These are phyloP conservation scores for Drosophila nannoptera DNA, from an alignment of 1,140 invertebrate species.

Conservation along the genomic window DNA sequence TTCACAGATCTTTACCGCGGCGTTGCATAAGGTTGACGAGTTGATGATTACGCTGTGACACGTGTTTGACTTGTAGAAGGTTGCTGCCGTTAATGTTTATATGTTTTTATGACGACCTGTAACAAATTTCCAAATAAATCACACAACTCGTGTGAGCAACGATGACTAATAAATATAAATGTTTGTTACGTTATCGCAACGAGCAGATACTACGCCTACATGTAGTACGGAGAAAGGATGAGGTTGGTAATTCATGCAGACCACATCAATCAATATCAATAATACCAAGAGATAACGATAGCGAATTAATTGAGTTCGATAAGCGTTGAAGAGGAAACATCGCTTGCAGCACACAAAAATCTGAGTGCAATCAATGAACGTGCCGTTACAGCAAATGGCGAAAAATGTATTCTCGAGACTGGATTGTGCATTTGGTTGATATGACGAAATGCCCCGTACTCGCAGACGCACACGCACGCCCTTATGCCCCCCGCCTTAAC, in stretches of 20 bases:
- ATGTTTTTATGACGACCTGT: too few relatives aligned
- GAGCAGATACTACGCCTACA: neutral
- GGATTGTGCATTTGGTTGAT: slow-evolving; percentile 4
- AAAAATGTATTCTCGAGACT: slow-evolving; percentile 32
- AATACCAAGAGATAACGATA: slow-evolving; percentile 26
- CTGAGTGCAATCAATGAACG: slow-evolving; percentile 26
- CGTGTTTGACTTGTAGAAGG: too few relatives aligned
- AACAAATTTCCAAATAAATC: too few relatives aligned
- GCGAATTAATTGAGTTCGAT: slow-evolving; percentile 15
- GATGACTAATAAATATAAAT: too few relatives aligned
- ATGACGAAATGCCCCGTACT: slow-evolving; percentile 39
- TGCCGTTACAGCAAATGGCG: slow-evolving; percentile 22
- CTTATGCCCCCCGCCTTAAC: neutral
- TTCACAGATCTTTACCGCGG: too few relatives aligned
- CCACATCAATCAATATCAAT: slow-evolving; percentile 18
- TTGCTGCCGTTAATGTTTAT: too few relatives aligned
- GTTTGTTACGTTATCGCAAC: too few relatives aligned
- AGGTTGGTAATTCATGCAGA: slow-evolving; percentile 1
- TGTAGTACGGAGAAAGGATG: neutral
- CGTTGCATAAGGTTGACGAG: too few relatives aligned
- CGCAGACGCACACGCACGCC: neutral
- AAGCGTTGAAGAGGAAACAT: slow-evolving; percentile 14
- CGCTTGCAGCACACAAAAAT: slow-evolving; percentile 16
- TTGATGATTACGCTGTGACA: too few relatives aligned
- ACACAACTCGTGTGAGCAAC: too few relatives aligned